A percentile compares a stretch with the other conserved stretches of the same genome.
Conservation (phyloP, 2,888 invertebrate species). For the Thymelicus acteon region DNA sequence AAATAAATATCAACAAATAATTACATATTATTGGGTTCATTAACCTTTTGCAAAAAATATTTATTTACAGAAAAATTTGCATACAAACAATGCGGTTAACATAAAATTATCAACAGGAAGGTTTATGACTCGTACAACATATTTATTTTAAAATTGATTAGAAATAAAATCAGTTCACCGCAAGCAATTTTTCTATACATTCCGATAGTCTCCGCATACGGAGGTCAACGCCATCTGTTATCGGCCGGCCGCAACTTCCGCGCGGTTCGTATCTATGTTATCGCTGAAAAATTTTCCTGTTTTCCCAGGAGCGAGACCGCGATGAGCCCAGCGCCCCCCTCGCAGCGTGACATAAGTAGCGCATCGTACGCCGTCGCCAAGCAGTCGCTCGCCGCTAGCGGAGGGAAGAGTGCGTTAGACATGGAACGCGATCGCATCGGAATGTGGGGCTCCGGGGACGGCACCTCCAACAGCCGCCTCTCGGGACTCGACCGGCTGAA, state of each 20-base stretch:
- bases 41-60: neutral
- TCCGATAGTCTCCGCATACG: conserved; percentile 44
- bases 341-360: conserved; percentile 71
- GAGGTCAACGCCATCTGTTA: conserved; percentile 73
- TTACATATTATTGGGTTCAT: neutral
- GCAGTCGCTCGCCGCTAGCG: conserved; percentile 66
- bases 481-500: conserved; percentile 88
- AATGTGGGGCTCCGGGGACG: conserved; percentile 86
- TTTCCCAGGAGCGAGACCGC: conserved; percentile 82
- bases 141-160: conserved; percentile 13
- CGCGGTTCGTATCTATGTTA: conserved; percentile 60
- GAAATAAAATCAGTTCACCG: conserved; percentile 28
- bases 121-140: conserved; percentile 12
- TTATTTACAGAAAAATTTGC: neutral
- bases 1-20: neutral
- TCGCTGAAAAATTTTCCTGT: conserved; percentile 76
- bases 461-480: conserved; percentile 79
- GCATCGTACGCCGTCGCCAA: conserved; percentile 54
- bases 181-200: conserved; percentile 36
- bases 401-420: conserved; percentile 64
- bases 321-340: conserved; percentile 77
- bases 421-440: conserved; percentile 87
- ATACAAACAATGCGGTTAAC: conserved; percentile 13
- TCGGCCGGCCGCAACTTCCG: conserved; percentile 62
- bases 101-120: conserved; percentile 22